These are phyloP conservation scores for Leptogaster cylindrica DNA, from an alignment of 2,888 invertebrate genomes.

Conservation along the genomic window DNA sequence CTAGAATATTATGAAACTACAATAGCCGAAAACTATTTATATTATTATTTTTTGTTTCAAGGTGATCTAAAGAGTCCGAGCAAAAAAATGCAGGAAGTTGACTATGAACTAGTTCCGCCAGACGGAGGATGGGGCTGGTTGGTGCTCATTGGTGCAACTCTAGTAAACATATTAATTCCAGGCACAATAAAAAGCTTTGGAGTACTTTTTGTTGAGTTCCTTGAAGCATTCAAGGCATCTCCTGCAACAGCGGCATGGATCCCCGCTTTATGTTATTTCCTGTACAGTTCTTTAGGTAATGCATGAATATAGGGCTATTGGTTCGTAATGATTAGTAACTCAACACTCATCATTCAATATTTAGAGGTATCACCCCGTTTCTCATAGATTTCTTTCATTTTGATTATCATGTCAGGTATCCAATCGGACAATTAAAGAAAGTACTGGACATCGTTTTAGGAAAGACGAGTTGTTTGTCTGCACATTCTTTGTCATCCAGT, in stretches of 20 bases:
- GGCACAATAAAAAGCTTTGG: constrained; percentile 90
- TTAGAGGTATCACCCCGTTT: constrained; percentile 42
- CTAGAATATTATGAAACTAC: too few species aligned
- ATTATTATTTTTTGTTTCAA: too few species aligned
- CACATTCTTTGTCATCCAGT: constrained; percentile 40
- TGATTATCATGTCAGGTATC: constrained; percentile 45
- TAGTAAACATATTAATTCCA: constrained; percentile 84
- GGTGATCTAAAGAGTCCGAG: constrained; percentile 5
- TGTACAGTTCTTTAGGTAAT: constrained; percentile 86
- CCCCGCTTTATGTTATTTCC: constrained; percentile 85
- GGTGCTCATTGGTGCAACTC: constrained; percentile 74
- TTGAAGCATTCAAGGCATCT: constrained; percentile 77
- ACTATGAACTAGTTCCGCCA: constrained; percentile 78
- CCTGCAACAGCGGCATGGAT: constrained; percentile 80
- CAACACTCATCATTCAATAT: constrained; percentile 11
- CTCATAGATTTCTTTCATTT: constrained; percentile 44
- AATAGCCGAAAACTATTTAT: too few species aligned
- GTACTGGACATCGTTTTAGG: constrained; percentile 37
- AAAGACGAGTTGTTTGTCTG: constrained; percentile 28
- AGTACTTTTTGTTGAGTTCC: constrained; percentile 81
- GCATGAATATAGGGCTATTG: constrained; percentile 39
- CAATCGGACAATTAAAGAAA: constrained; percentile 38
- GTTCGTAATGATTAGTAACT: not conserved
- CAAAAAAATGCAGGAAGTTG: constrained; percentile 51
- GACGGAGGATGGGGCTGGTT: constrained; percentile 89